Base-by-base conservation (phyloP, 2,113 vertebrate species). In the Xerus inauris region DNA sequence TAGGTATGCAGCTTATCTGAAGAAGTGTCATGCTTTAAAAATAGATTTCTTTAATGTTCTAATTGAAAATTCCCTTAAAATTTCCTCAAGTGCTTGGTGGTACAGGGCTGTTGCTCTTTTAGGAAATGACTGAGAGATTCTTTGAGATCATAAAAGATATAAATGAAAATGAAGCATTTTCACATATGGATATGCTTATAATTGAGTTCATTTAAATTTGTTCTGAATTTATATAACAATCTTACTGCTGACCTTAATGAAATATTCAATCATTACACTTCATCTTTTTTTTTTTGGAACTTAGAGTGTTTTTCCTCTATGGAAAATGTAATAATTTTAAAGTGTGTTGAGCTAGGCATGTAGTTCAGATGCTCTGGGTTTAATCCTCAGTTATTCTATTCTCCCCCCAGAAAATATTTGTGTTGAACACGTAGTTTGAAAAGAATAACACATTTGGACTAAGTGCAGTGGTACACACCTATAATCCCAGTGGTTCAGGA, bases 1-100 rank as follows among this genome's bases (percentile, higher is more conserved):
- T 99, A 98, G 99, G 99, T 99, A 99, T 99, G 75, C 64, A 94
- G 89, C 59, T 97, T 91, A 72, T 97, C 85, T 91, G 35, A 79
- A 89, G 62, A 85, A 76, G 14, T 85, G 22, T 38, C 54, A 45
- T 51, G 35, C 42, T 84, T 88, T 94, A 71, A 88, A 94, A 88
- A 69, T 54, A 73, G 8, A 73, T 45, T 54, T 93, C 82, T 77
- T n/a, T 0, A 67, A 30, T 87, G 59, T 47, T 84, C 59, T 95
- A 32, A 81, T 81, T 67, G 80, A 89, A 89, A 75, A 81, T 87
- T 84, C 28, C 42, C 73, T 87, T 64, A 84, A 85, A 57, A 67
- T 67, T 49, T 75, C 51, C 24, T 8, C 8, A 26, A 16, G 64
- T 89, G 38, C 81, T 42, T 42, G 45, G 26, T 81, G 65, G 28